Evolutionary conservation across 2,113 vertebrate genomes (phyloP).

Genomic region (Myotis brandtii): DNA sequence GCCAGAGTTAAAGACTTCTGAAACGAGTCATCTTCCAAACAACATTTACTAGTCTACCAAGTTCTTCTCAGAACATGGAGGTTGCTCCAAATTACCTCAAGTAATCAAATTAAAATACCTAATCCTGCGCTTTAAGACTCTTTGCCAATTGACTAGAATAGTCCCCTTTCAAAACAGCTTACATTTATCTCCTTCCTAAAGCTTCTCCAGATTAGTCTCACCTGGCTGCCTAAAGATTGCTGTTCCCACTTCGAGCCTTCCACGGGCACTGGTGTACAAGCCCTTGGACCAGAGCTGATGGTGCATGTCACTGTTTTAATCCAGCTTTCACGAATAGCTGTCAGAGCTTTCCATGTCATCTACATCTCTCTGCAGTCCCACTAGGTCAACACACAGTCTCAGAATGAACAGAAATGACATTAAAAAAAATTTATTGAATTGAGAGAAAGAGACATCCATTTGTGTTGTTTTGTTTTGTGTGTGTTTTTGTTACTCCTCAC

Average conservation of each 20-base stretch:
- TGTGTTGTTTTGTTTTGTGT: too few species aligned
- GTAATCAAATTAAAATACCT: conserved; percentile 79
- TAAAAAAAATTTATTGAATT: background rate
- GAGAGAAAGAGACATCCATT: too few species aligned
- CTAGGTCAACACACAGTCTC: conserved; percentile 59
- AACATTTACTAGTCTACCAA: conserved; percentile 17
- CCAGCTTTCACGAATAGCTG: conserved; percentile 42
- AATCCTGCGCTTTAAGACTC: conserved; percentile 73
- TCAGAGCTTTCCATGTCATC: conserved; percentile 61
- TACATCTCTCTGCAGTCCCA: conserved; percentile 60
- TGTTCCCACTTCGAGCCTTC: conserved; percentile 30
- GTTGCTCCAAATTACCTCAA: conserved; percentile 68
- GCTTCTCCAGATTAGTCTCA: conserved; percentile 74
- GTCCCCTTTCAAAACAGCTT: conserved; percentile 79
- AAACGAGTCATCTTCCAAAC: conserved; percentile 39
- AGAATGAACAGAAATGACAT: conserved; percentile 67
- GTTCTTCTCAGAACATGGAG: conserved; percentile 49
- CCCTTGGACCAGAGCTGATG: background rate
- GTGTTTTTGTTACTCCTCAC: too few species aligned
- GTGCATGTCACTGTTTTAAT: conserved; percentile 69
- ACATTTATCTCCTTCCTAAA: conserved; percentile 80
- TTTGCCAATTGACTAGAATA: conserved; percentile 77
- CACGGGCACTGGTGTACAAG: conserved; percentile 38
- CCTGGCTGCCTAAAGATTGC: conserved; percentile 53
- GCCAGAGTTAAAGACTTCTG: background rate